phyloP scores from a whole-genome alignment of 2,113 vertebrate species.

The Pseudopodoces humilis region DNA sequence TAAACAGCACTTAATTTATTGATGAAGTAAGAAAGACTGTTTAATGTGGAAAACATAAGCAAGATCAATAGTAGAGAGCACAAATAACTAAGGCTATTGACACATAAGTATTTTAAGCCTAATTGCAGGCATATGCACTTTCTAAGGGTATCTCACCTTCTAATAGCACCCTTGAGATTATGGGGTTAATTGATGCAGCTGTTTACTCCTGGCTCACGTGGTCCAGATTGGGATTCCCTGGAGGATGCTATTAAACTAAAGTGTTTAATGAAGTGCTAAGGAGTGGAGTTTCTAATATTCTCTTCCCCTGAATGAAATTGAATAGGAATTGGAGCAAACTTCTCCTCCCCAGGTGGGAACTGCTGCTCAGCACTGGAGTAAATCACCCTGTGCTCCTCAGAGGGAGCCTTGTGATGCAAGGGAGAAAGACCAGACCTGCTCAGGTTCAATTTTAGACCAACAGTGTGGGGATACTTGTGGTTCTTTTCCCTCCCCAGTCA shows the following conservation, averaged over 20 bases:
- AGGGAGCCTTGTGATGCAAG: background rate
- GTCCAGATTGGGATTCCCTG: conserved; percentile 79
- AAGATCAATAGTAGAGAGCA: conserved; percentile 67
- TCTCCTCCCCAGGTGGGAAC: background rate
- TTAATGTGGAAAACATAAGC: conserved; percentile 64
- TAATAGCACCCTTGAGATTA: conserved; percentile 83
- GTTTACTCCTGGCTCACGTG: conserved; percentile 86
- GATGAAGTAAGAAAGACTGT: conserved; percentile 55
- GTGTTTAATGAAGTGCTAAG: conserved; percentile 92
- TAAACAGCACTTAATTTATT: conserved; percentile 53
- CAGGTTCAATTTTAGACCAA: background rate
- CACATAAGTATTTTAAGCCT: conserved; percentile 77
- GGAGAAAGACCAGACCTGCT: background rate
- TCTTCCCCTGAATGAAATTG: background rate
- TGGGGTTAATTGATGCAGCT: conserved; percentile 91
- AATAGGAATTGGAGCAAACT: conserved; percentile 5
- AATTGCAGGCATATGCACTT: conserved; percentile 85
- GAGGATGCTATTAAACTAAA: conserved; percentile 86
- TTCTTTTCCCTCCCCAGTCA: background rate
- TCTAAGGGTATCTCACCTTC: conserved; percentile 83
- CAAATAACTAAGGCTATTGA: conserved; percentile 80
- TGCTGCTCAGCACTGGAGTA: background rate
- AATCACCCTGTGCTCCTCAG: background rate
- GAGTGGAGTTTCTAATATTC: conserved; percentile 72
- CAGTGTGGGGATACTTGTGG: background rate